A percentile compares a stretch with the other conserved stretches of the same genome.
phyloP scores from a whole-genome alignment of 1,140 invertebrate species.

The Pentalonia nigronervosa region DNA sequence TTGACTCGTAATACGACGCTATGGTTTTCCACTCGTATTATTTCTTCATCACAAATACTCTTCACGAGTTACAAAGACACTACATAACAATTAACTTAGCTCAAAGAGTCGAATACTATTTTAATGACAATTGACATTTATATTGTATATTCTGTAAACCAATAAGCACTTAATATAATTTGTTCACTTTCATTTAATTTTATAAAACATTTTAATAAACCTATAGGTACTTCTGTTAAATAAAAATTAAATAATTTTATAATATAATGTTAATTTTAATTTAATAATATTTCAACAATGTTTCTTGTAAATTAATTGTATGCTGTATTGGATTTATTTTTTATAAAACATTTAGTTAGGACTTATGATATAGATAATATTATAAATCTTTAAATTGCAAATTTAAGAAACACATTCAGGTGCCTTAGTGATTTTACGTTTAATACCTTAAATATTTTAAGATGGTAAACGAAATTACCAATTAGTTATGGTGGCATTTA shows the following conservation, averaged over 20 bases:
- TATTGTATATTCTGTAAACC: no score
- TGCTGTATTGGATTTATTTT: not conserved
- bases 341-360: not conserved
- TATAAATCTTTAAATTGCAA: not conserved
- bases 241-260: not conserved
- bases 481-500: not conserved
- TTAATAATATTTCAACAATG: not conserved
- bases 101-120: not conserved
- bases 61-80: not conserved
- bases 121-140: not conserved
- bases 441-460: not conserved
- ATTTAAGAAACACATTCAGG: not conserved
- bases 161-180: no score
- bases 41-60: not conserved
- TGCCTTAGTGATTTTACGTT: not conserved
- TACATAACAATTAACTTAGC: not conserved
- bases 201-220: not conserved
- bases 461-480: not conserved
- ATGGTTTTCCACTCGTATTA: not conserved
- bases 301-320: not conserved
- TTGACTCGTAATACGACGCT: not conserved
- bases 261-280: no score
- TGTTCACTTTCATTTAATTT: not conserved
- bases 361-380: not conserved
- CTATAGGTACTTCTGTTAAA: not conserved